phyloP scores from a whole-genome alignment of 2,797 vertebrate species.

The Meriones psammophilus region DNA sequence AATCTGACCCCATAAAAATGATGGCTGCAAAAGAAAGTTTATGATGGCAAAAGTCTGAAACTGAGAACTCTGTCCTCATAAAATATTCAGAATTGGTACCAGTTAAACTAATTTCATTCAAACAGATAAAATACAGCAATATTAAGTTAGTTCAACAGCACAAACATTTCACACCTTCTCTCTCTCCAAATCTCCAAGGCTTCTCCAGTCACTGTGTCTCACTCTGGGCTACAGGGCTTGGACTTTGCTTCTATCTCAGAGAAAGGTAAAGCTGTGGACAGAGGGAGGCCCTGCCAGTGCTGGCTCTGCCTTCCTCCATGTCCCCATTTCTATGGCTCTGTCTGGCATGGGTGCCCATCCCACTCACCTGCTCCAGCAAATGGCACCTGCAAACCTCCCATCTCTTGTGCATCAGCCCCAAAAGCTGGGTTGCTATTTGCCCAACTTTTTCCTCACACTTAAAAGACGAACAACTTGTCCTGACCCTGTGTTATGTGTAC shows the following conservation, averaged over 20 bases:
- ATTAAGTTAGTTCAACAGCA: background rate
- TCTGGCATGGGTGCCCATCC: background rate
- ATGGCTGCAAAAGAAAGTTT: background rate
- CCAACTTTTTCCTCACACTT: background rate
- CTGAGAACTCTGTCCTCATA: background rate
- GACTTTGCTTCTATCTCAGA: background rate
- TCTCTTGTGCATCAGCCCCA: background rate
- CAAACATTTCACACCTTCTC: background rate
- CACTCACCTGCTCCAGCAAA: background rate
- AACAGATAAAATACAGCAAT: background rate
- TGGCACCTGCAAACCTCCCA: background rate
- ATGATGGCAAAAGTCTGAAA: background rate
- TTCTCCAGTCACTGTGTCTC: background rate
- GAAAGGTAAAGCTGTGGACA: background rate
- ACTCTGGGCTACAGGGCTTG: background rate
- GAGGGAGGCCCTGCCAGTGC: background rate
- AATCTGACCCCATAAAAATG: background rate
- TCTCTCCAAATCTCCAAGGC: background rate
- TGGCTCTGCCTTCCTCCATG: background rate
- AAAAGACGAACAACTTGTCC: background rate
- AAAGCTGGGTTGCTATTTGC: background rate
- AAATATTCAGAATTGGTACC: background rate
- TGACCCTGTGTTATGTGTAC: too few species aligned
- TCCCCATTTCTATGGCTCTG: too few species aligned
- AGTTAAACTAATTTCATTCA: constrained; percentile 17